Evolutionary conservation across 2,113 vertebrate species (phyloP).

Genomic region (Gobio gobio): DNA sequence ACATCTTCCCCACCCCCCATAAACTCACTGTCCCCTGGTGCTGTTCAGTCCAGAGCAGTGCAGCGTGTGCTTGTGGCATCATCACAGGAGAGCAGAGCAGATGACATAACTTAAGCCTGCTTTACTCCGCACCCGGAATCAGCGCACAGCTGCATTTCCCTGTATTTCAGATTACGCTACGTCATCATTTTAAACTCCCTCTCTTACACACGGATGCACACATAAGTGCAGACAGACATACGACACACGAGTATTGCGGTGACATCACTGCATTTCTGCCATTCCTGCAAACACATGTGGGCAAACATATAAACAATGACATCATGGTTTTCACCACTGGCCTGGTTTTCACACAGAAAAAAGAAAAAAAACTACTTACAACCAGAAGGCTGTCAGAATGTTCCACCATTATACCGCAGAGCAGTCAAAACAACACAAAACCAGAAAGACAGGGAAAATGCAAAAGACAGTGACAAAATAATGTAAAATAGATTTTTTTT

Average conservation of each 20-base stretch:
- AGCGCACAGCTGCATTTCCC: slow-evolving; percentile 74
- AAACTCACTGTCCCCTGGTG: not conserved
- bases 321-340: slow-evolving; percentile 39
- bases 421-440: not conserved
- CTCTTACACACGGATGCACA: slow-evolving; percentile 53
- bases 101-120: slow-evolving; percentile 72
- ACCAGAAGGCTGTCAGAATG: not conserved
- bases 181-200: slow-evolving; percentile 64
- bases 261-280: slow-evolving; percentile 42
- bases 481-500: not conserved
- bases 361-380: not conserved
- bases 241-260: slow-evolving; percentile 44
- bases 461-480: not conserved
- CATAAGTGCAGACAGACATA: slow-evolving; percentile 63
- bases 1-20: slow-evolving; percentile 16
- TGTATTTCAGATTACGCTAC: slow-evolving; percentile 79
- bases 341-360: not conserved
- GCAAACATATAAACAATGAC: slow-evolving; percentile 39
- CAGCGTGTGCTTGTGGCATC: slow-evolving; percentile 26
- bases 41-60: slow-evolving; percentile 17
- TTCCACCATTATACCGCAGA: not conserved
- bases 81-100: slow-evolving; percentile 50
- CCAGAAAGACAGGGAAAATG: not conserved
- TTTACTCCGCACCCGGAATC: slow-evolving; percentile 67
- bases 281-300: slow-evolving; percentile 26